phyloP scores from a whole-genome alignment of 2,113 vertebrate species.

The Chaenogobius annularis region DNA sequence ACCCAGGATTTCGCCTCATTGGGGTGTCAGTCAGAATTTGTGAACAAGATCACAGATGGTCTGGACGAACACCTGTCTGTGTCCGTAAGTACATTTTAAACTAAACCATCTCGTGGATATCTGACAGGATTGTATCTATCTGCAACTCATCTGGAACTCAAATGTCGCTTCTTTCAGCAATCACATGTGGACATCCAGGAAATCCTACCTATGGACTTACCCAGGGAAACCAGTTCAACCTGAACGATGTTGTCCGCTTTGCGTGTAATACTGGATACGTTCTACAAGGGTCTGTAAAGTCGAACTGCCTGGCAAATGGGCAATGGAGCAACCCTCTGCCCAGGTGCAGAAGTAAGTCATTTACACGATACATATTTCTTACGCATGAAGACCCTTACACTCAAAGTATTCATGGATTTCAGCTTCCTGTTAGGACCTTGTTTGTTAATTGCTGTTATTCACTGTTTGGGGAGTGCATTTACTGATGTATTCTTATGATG shows the following conservation, averaged over 20 bases:
- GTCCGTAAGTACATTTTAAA: slow-evolving; percentile 90
- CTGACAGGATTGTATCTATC: not conserved
- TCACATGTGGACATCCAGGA: slow-evolving; percentile 95
- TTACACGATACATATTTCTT: not conserved
- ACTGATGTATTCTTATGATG: not conserved
- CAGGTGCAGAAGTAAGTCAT: slow-evolving; percentile 87
- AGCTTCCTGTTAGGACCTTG: no score
- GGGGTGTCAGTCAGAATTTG: slow-evolving; percentile 96
- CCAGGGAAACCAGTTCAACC: slow-evolving; percentile 92
- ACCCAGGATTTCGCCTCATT: slow-evolving; percentile 92
- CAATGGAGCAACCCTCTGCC: slow-evolving; percentile 93
- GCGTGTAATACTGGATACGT: slow-evolving; percentile 88
- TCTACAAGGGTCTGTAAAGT: slow-evolving; percentile 83
- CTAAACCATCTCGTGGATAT: not conserved
- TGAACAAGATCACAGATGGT: slow-evolving; percentile 97
- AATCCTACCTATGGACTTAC: slow-evolving; percentile 90
- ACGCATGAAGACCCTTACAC: not conserved
- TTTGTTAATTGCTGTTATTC: no score
- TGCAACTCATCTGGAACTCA: not conserved
- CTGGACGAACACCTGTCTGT: slow-evolving; percentile 92
- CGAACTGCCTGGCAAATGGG: slow-evolving; percentile 89
- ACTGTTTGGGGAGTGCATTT: not conserved
- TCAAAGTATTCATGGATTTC: no score
- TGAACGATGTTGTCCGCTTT: slow-evolving; percentile 91
- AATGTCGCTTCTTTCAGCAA: slow-evolving; percentile 76